phyloP scores from a whole-genome alignment of 1,140 invertebrate species.

The Oryzaephilus surinamensis region DNA sequence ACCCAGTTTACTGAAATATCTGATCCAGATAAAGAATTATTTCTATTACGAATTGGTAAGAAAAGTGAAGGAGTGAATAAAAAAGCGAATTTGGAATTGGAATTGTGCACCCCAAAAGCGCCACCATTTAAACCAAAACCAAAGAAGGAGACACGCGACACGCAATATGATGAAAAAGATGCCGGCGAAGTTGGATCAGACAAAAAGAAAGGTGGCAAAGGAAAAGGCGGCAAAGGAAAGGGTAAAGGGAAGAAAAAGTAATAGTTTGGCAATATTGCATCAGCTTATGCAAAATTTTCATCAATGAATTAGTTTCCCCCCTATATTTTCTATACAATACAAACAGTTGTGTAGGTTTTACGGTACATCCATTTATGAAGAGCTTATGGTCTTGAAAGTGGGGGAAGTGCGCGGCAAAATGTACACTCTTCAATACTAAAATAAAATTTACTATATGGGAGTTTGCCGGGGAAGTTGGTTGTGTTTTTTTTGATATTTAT shows the following conservation, averaged over 20 bases:
- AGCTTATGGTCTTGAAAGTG: too few species aligned
- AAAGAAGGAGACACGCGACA: slow-evolving; percentile 30
- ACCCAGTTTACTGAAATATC: slow-evolving; percentile 32
- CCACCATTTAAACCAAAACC: slow-evolving; percentile 31
- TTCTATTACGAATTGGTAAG: slow-evolving; percentile 31
- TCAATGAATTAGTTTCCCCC: too few species aligned
- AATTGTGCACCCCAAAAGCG: slow-evolving; percentile 34
- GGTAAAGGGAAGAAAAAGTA: slow-evolving; percentile 16
- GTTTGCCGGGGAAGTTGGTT: too few species aligned
- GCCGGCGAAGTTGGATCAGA: slow-evolving; percentile 4
- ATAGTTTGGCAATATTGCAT: too few species aligned
- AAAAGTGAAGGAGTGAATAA: slow-evolving; percentile 31
- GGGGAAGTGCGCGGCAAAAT: too few species aligned
- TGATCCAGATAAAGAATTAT: slow-evolving; percentile 34
- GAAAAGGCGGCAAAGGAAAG: slow-evolving; percentile 16
- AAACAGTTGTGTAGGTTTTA: too few species aligned
- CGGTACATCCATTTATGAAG: too few species aligned
- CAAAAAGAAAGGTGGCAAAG: slow-evolving; percentile 14
- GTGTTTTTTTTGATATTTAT: too few species aligned
- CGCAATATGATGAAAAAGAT: slow-evolving; percentile 30
- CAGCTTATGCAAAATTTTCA: too few species aligned
- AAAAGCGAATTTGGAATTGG: slow-evolving; percentile 34
- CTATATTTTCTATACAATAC: too few species aligned
- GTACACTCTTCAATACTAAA: too few species aligned
- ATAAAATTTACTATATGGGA: too few species aligned